These are phyloP conservation scores for Pygocentrus nattereri DNA, from an alignment of 2,797 vertebrate genomes.

Conservation along the genomic window DNA sequence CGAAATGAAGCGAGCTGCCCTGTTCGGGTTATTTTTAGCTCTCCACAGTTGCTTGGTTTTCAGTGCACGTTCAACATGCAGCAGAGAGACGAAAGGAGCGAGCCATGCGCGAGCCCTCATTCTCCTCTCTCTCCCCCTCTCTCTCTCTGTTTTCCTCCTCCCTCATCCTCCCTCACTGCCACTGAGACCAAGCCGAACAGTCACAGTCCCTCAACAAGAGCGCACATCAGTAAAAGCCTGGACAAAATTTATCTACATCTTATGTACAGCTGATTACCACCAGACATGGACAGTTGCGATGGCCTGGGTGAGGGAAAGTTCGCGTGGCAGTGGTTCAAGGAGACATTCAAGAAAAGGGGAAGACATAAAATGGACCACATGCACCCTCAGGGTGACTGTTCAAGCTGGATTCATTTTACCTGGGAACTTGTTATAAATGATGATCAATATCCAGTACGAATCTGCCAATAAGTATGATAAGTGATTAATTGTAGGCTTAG, in stretches of 20 bases:
- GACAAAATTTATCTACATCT: constrained; percentile 61
- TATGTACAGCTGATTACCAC: constrained; percentile 70
- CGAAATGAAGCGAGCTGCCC: constrained; percentile 25
- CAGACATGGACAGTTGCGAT: constrained; percentile 66
- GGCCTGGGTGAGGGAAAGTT: constrained; percentile 32
- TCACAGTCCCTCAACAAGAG: constrained; percentile 54
- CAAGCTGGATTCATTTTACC: constrained; percentile 2
- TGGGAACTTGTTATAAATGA: background rate
- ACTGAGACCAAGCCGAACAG: constrained; percentile 54
- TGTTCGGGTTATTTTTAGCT: constrained; percentile 79
- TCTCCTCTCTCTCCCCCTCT: constrained; percentile 29
- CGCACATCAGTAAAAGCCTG: constrained; percentile 65
- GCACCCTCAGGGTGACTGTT: background rate
- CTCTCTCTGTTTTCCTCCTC: background rate
- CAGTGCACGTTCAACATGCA: constrained; percentile 80
- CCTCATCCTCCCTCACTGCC: constrained; percentile 26
- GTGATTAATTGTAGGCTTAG: background rate
- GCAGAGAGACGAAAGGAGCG: constrained; percentile 74
- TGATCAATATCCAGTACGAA: background rate
- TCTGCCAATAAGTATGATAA: background rate
- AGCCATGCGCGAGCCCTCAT: constrained; percentile 42
- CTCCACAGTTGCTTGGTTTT: constrained; percentile 77
- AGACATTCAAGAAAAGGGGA: constrained; percentile 55
- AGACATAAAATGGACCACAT: constrained; percentile 49
- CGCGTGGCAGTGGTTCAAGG: constrained; percentile 59